Base-by-base conservation (phyloP, 2,113 vertebrate species). In the Ancistrus triradiatus region DNA sequence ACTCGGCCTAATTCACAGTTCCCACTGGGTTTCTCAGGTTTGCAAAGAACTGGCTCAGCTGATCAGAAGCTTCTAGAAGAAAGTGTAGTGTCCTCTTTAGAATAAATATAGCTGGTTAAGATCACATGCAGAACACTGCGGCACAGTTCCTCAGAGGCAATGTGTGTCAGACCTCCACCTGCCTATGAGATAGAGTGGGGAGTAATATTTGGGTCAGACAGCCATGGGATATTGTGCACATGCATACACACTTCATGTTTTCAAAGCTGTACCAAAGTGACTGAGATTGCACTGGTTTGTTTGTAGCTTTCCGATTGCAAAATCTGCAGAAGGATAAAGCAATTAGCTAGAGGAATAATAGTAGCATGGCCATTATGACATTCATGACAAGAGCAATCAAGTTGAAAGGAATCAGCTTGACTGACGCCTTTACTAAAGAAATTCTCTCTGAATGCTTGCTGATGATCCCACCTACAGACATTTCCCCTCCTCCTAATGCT, bases 131-230 rank as follows among this genome's bases (percentile, higher is more conserved):
- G 70, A 73, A 74, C 61, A 75, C 66, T 56, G 56, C 47, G 51
- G 74, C 79, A 78, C 68, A 64, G 74, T 78, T 72, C 72, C 48
- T 40, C 57, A 70, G 78, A 62, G 70, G 75, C 71, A 70, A 43
- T 3, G 51, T 70, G 61, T 68, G 74, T 53, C 69, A 69, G 75
- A 71, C 64, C 76, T 74, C 69, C 73, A 80, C 78, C 81, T 73
- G 22, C 74, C 80, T 68, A 17, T 74, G 76, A 74, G 59, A 70
- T 53, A 56, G 75, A 81, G 65, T 77, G 72, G 66, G 78, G 73
- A 59, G 74, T 61, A 15, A 62, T 74, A 85, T 82, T 73, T 86
- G 75, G 84, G 83, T 85, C 82, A 82, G 70, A 73, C 69, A 72
- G 75, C 78, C 75, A 68, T 81, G 74, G 71, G 81, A 70, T 51